Evolutionary conservation across 2,113 vertebrate species (phyloP), one percentile per base, ranked within the genome.

Genomic region (Pterocles burchelli): DNA sequence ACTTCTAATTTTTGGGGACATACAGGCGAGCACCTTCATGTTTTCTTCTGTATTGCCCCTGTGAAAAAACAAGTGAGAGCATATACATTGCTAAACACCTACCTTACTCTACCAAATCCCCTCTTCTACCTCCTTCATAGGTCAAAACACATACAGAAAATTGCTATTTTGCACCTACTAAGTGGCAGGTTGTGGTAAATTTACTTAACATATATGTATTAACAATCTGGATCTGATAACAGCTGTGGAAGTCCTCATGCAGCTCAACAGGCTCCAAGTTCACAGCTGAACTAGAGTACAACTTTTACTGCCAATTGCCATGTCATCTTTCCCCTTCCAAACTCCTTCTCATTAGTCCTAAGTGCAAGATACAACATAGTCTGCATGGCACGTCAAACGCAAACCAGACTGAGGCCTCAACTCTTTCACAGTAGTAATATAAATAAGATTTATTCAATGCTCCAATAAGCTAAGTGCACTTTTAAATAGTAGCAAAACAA

Each of bases 1-100:
- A 21, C 19, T 43, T 48, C 29, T 22, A 24, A 49, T 70, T 82
- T 72, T 15, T 5, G 9, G 21, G 45, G 20, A 79, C 78, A 45
- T 33, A 7, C 1, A 1, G 29, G 31, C 36, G 63, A 54, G 15
- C 5, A 29, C 7, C 49, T 71, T 74, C 12, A 34, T 0, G 0
- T 45, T 79, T 78, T 41, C 17, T 79, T 83, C 29, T 5, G 0
- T 34, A 28, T 36, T 38, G 14, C 3, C 31, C 6, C 48, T 58
- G 16, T 24, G 24, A 85, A 49, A 3, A 73, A 58, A 77, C 3
- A 28, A 55, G 7, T 34, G 13, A 77, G 5, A 77, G 1, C 12
- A 52, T 6, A 28, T 24, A 24, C 33, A 38, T 13, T 52, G 25
- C 24, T 83, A 58, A 55, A 2, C 4, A 11, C 11, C 3, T 13